These are phyloP conservation scores for Oeneis ivallda DNA, from an alignment of 2,888 invertebrate species.

Conservation along the genomic window DNA sequence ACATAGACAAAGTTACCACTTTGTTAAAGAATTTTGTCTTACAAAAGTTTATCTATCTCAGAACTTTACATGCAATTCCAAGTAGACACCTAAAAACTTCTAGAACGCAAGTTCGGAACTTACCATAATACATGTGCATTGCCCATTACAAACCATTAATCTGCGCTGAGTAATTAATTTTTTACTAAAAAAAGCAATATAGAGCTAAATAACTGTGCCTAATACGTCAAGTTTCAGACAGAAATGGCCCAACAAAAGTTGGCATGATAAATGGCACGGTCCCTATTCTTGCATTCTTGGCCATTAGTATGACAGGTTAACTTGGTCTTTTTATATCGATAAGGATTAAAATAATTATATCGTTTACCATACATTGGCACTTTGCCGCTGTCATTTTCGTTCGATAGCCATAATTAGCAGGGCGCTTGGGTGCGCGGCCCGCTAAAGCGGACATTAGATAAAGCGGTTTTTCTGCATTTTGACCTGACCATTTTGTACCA, in stretches of 20 bases:
- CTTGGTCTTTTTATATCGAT: conserved; percentile 7
- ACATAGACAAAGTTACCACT: no score
- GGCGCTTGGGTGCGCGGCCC: no score
- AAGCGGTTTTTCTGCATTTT: no score
- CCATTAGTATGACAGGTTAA: conserved; percentile 4
- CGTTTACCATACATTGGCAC: conserved; percentile 14
- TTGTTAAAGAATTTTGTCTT: no score
- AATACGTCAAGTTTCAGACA: conserved; percentile 2
- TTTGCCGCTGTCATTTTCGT: conserved; percentile 10
- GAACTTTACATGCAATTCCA: no score
- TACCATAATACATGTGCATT: no score
- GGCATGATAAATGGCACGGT: conserved; percentile 13
- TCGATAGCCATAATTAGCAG: conserved; percentile 7
- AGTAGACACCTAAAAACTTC: no score
- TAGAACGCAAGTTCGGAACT: no score
- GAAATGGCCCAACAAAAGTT: conserved; percentile 10
- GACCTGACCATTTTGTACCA: no score
- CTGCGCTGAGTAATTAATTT: background rate
- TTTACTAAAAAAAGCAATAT: background rate
- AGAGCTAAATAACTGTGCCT: background rate
- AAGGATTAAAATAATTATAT: conserved; percentile 17
- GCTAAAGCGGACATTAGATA: no score
- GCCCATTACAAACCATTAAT: background rate
- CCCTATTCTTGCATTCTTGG: conserved; percentile 8
- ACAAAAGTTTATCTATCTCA: no score